Evolutionary conservation across 2,888 invertebrate genomes (phyloP).

Genomic region (Parapristionchus giblindavisi): DNA sequence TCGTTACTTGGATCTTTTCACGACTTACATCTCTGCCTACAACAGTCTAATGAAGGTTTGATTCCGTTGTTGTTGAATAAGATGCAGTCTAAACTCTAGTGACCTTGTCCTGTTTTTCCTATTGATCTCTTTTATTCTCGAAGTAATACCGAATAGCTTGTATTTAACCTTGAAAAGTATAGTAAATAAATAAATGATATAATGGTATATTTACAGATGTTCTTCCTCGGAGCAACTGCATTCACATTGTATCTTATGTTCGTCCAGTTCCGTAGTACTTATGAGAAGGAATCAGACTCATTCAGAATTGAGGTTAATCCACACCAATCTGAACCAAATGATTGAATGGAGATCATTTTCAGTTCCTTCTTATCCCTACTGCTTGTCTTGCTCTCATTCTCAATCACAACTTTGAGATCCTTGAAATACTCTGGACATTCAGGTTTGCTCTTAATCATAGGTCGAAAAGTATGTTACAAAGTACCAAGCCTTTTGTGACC

Average conservation of each 20-base stretch:
- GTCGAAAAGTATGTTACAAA: too few relatives aligned
- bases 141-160: neutral
- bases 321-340: neutral
- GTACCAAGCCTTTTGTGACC: too few relatives aligned
- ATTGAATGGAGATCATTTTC: slow-evolving; percentile 73
- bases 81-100: neutral
- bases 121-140: slow-evolving; percentile 9
- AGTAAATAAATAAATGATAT: neutral
- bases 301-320: slow-evolving; percentile 35
- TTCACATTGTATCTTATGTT: slow-evolving; percentile 94
- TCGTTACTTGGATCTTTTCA: slow-evolving; percentile 89
- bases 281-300: slow-evolving; percentile 38
- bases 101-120: slow-evolving; percentile 32
- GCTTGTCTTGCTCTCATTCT: slow-evolving; percentile 86
- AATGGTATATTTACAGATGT: slow-evolving; percentile 66
- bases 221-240: slow-evolving; percentile 84
- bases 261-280: slow-evolving; percentile 81
- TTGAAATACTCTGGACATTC: slow-evolving; percentile 85
- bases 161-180: neutral
- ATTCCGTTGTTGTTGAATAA: neutral
- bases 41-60: slow-evolving; percentile 92
- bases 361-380: slow-evolving; percentile 89
- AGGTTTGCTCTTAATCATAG: slow-evolving; percentile 75
- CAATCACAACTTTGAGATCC: slow-evolving; percentile 90
- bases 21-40: slow-evolving; percentile 92